Base-by-base conservation (phyloP, 2,888 invertebrate genomes). In the Ceramica pisi region DNA sequence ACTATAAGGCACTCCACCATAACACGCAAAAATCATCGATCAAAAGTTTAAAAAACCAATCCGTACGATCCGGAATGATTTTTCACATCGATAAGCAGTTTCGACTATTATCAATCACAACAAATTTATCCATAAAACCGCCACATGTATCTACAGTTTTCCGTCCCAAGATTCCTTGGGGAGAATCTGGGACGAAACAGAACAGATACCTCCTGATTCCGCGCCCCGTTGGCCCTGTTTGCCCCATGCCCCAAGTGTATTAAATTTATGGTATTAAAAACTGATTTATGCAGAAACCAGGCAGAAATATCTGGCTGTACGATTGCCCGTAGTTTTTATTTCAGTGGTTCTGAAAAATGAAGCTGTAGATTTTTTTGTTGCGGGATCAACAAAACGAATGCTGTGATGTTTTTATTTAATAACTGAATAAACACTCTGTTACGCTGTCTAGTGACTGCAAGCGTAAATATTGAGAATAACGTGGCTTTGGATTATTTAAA, bases 201-300 rank as follows among this genome's bases (percentile, higher is more conserved):
- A 83, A 80, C 80, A 83, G 85, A 87, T 86, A 88, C 81, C 81
- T 81, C 76, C 69, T 82, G 83, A 86, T 88, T 81, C 80, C 68
- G 78, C 73, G 73, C 78, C 83, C 78, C 63, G 72, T 78, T 71
- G 75, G 76, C 78, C 84, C 77, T 65, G 72, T 78, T 71, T 81
- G 75, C 80, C 69, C 71, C 71, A 67, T 71, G 82, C 78, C 80
- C 82, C 85, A 80, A 85, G 82, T 64, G 75, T 82, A 81, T 87
- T 87, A 82, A 89, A 89, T 88, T 86, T 86, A 80, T 82, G 84
- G 85, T 86, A 88, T 88, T 86, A 87, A 90, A 89, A 88, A 77
- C 82, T 86, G 87, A 89, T 89, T 87, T 89, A 87, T 87, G 74
- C 81, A 85, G 75, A 72, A 78, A 69, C 73, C 74, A 69, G 53